phyloP scores from a whole-genome alignment of 1,140 invertebrate species.

The Drosophila ogumai region DNA sequence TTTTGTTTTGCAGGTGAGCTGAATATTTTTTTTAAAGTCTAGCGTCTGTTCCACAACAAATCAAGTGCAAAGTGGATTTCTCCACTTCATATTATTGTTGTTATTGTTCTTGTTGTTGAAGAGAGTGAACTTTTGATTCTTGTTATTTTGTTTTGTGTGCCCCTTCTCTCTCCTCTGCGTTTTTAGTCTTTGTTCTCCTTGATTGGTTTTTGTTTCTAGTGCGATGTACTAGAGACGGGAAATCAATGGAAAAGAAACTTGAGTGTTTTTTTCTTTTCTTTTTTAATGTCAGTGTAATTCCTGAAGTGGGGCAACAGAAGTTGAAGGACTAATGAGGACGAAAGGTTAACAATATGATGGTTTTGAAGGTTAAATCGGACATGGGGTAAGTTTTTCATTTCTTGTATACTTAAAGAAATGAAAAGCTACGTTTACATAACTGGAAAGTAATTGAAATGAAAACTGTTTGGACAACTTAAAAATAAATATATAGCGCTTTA shows the following conservation, averaged over 20 bases:
- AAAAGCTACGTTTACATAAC: no score
- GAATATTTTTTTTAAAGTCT: conserved; percentile 32
- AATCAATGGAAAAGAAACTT: conserved; percentile 50
- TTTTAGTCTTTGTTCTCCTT: conserved; percentile 31
- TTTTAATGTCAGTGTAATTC: conserved; percentile 24
- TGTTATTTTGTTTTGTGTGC: conserved; percentile 49
- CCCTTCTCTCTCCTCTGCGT: background rate
- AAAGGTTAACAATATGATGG: conserved; percentile 5
- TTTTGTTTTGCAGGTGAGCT: conserved; percentile 42
- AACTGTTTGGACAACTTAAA: no score
- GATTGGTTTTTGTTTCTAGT: conserved; percentile 61
- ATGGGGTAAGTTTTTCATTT: background rate
- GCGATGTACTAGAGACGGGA: conserved; percentile 24
- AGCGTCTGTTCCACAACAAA: conserved; percentile 68
- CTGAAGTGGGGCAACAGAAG: conserved; percentile 25
- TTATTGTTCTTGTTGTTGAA: conserved; percentile 36
- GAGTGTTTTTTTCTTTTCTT: conserved; percentile 15
- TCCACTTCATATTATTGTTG: conserved; percentile 41
- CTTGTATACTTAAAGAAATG: background rate
- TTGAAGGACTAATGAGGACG: conserved; percentile 25
- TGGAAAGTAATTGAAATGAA: no score
- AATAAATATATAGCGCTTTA: no score
- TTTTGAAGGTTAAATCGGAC: conserved; percentile 1
- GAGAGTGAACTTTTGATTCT: conserved; percentile 56
- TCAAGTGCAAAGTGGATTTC: conserved; percentile 64